Evolutionary conservation across 2,888 invertebrate genomes (phyloP).

Genomic region (Acanthacorydalis orientalis): DNA sequence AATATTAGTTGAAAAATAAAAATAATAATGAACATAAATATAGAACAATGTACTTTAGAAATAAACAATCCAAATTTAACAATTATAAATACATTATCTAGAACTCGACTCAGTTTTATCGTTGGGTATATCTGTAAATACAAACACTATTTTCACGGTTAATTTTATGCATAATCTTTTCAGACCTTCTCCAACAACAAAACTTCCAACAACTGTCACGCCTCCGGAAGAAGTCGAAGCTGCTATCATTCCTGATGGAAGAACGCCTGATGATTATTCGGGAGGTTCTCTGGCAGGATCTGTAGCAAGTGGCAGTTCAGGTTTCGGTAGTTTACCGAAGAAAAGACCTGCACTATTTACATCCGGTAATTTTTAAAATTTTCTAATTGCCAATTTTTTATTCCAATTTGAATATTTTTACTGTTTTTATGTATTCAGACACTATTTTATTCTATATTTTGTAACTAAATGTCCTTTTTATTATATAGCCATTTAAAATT

Average conservation of each 20-base stretch:
- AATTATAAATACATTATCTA: no score
- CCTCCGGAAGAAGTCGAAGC: conserved; percentile 26
- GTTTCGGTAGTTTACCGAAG: conserved; percentile 74
- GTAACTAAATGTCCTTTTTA: no score
- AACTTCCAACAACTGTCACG: conserved; percentile 20
- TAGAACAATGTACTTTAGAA: no score
- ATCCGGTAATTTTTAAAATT: conserved; percentile 27
- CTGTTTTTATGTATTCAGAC: no score
- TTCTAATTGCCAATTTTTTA: conserved; percentile 1
- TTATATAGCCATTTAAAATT: no score
- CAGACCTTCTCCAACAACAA: conserved; percentile 39
- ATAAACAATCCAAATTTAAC: no score
- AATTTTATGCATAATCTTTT: conserved; percentile 9
- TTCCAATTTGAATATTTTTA: neutral
- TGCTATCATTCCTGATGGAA: conserved; percentile 33
- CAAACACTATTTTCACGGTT: no score
- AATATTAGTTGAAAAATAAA: no score
- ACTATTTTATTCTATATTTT: no score
- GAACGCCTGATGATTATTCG: conserved; percentile 33
- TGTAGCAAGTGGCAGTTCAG: conserved; percentile 61
- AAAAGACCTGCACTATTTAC: conserved; percentile 41
- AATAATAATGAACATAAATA: no score
- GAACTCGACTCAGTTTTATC: no score
- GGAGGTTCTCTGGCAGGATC: conserved; percentile 41
- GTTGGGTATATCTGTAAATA: no score